A percentile compares a stretch with the other conserved stretches of the same genome.
These are phyloP conservation scores for Saturnia pavonia DNA, from an alignment of 2,888 invertebrate species.

Conservation along the genomic window DNA sequence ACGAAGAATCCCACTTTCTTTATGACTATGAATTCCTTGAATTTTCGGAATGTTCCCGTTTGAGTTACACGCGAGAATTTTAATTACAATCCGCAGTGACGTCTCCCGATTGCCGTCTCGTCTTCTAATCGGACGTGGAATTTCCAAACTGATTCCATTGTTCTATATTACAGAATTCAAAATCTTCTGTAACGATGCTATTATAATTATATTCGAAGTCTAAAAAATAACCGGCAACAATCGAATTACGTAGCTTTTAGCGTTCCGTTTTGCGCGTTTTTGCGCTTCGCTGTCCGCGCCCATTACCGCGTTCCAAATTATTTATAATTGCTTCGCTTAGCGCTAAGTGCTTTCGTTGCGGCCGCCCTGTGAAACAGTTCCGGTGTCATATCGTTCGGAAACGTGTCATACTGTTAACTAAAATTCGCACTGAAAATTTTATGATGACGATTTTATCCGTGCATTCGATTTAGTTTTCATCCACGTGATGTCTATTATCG, in stretches of 20 bases:
- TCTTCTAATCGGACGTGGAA: constrained; percentile 8
- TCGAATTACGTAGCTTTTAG: constrained; percentile 81
- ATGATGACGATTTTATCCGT: too few relatives aligned
- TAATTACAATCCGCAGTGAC: constrained; percentile 65
- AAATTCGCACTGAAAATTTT: not conserved
- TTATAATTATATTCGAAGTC: constrained; percentile 52
- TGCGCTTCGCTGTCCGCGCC: constrained; percentile 78
- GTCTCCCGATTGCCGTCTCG: constrained; percentile 55
- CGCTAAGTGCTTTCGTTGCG: constrained; percentile 80
- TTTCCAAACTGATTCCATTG: constrained; percentile 9
- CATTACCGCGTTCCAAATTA: constrained; percentile 78
- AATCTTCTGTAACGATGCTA: constrained; percentile 26
- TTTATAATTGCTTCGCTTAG: constrained; percentile 82
- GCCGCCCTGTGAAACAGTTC: constrained; percentile 62
- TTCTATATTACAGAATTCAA: constrained; percentile 23
- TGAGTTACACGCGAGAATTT: constrained; percentile 56
- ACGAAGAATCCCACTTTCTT: constrained; percentile 66
- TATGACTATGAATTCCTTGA: constrained; percentile 72
- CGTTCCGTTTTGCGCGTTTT: constrained; percentile 78
- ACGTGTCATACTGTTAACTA: not conserved
- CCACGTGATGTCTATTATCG: constrained; percentile 8
- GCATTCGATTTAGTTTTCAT: not conserved
- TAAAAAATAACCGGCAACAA: constrained; percentile 73
- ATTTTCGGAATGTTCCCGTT: constrained; percentile 50
- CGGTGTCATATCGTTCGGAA: constrained; percentile 27